Evolutionary conservation across 1,140 invertebrate genomes (phyloP).

Genomic region (Dreissena polymorpha): DNA sequence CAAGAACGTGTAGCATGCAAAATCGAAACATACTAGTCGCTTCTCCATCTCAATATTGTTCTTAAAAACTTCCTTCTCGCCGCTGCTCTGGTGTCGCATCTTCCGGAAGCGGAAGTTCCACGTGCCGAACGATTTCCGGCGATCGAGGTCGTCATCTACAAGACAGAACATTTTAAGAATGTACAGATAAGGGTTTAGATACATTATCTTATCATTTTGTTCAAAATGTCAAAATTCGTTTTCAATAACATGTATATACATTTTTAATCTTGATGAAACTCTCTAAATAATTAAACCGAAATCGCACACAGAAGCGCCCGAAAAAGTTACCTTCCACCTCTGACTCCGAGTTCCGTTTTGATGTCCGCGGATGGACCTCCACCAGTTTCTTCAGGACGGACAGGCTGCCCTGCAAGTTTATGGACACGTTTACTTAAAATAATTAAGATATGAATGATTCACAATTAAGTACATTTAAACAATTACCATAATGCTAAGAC

Average conservation of each 20-base stretch:
- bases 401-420: slow-evolving; percentile 62
- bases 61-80: slow-evolving; percentile 54
- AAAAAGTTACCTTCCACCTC: slow-evolving; percentile 28
- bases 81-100: slow-evolving; percentile 9
- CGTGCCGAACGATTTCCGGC: slow-evolving; percentile 31
- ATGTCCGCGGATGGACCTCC: slow-evolving; percentile 53
- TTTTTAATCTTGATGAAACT: no score
- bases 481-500: no score
- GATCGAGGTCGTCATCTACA: neutral
- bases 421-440: neutral
- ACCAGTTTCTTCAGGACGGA: slow-evolving; percentile 70
- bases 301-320: no score
- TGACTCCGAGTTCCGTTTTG: neutral
- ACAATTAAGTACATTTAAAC: no score
- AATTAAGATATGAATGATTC: no score
- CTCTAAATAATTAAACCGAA: no score
- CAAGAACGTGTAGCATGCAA: no score
- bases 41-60: slow-evolving; percentile 63
- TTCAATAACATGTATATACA: no score
- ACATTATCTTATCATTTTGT: no score
- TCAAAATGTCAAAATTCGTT: no score
- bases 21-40: slow-evolving; percentile 46
- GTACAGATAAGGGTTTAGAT: no score
- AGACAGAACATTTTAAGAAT: no score
- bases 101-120: slow-evolving; percentile 46